Evolutionary conservation across 23 tunicate genomes (phyloP).

Genomic region (Halocynthia aurantium): DNA sequence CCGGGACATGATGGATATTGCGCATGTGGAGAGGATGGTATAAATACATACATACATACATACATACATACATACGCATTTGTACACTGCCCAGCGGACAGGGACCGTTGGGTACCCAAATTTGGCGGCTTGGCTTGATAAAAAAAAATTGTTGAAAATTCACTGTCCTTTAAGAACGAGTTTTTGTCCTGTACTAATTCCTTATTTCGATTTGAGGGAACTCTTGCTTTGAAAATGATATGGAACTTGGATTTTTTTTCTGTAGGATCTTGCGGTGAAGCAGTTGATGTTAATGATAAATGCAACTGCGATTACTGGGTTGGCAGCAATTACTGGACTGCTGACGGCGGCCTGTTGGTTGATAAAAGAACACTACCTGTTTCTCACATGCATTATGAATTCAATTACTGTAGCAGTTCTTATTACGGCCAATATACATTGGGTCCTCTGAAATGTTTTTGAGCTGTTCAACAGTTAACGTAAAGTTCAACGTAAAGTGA

Average conservation of each 20-base stretch:
- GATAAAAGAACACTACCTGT: conserved; percentile 3
- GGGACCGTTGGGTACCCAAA: no score
- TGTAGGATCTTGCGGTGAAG: background rate
- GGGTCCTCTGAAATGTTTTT: no score
- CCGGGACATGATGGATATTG: conserved; percentile 2
- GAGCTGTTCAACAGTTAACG: no score
- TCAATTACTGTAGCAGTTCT: no score
- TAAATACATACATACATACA: background rate
- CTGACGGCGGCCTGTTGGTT: background rate
- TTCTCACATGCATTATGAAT: background rate
- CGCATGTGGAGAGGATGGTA: conserved; percentile 9
- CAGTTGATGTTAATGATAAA: background rate
- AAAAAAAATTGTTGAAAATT: no score
- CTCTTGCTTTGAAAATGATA: background rate
- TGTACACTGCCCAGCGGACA: no score
- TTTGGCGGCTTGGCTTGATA: no score
- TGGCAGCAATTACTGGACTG: background rate
- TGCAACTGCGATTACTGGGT: conserved; percentile 8
- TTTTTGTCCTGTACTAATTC: no score
- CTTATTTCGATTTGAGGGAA: background rate
- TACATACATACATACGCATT: no score
- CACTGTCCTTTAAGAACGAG: no score
- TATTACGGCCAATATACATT: no score
- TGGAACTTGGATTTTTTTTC: background rate
- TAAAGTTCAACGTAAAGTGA: no score